Evolutionary conservation across 2,888 invertebrate species (phyloP), one percentile per base, ranked within the genome.

Genomic region (Dendrolimus houi): DNA sequence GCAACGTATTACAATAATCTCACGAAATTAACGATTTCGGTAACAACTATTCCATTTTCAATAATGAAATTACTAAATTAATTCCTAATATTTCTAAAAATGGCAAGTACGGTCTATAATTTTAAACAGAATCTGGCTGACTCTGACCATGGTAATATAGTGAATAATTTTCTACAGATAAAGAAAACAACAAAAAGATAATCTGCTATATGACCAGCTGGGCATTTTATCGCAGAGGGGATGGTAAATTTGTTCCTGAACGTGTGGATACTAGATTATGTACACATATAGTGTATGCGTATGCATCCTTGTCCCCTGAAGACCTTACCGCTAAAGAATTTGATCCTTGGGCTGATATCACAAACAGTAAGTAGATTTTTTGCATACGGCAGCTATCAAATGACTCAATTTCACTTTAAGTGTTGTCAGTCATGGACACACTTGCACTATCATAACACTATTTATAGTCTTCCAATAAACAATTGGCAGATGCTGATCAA

Each of bases 191-290:
- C 60, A 91, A 89, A 57, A 79, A 79, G 67, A 94, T 97, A 0
- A 93, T 97, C 0, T 98, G 98, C 78, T 97, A 97, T 74, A 92
- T 96, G 77, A 96, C 97, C 0, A 97, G 95, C 72, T 98, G 97
- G 97, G 94, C 97, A 0, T 94, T 96, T 83, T 96, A 97, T 73
- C 92, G 97, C 58, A 94, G 95, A 66, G 94, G 93, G 0, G 95
- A 95, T 58, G 97, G 96, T 7, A 95, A 96, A 80, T 98, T 96
- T 77, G 95, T 95, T 0, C 97, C 97, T 0, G 97, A 97, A 81
- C 93, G 96, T 66, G 87, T 97, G 1, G 96, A 97, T 70, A 92
- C 95, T 0, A 89, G 93, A 57, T 92, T 98, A 0, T 98, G 98
- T 75, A 97, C 97, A 0, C 96, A 97, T 68, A 85, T 98, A 0